Evolutionary conservation across 1,140 invertebrate species (phyloP), one percentile per base, ranked within the genome.

Genomic region (Achatina immaculata): DNA sequence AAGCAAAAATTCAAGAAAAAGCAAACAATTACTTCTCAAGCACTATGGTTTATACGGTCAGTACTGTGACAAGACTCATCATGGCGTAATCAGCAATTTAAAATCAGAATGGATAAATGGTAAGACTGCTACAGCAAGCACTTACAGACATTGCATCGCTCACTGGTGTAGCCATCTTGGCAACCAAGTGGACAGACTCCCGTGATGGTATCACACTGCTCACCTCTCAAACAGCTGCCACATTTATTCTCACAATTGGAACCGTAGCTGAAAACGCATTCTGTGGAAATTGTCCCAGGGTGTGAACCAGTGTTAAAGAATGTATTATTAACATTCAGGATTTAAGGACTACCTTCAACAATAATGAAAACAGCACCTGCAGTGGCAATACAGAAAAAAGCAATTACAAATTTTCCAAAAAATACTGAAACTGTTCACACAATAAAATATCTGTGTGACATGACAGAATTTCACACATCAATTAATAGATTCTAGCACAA

Each of bases 121-220:
- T n/a, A n/a, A n/a, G n/a, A n/a, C n/a, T n/a, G n/a, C 21, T 28
- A 69, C 36, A 45, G 48, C 16, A 24, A 36, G 16, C 21, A 73
- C 82, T 81, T 74, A 85, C 84, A 31, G 69, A 48, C 76, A 24
- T 81, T 31, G 62, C 84, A 85, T 48, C 36, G 51, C 1, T 55
- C 38, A 40, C 58, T 68, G 48, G 40, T 69, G 55, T 83, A 85
- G 3, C 83, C 83, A 66, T 58, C 45, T 58, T 68, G 79, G 80
- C 83, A 85, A 34, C 82, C 82, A 24, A 51, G 7, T 24, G 65
- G 75, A 68, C 82, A 85, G 28, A 42, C 24, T 34, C 85, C 85
- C n/a, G 73, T 80, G n/a, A 45, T 68, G 14, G 31, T n/a, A 43
- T 83, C 77, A 81, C 82, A 85, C 0, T 38, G 31, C 11, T 74